Conservation (phyloP, 1,140 invertebrate species). For the Drosophila grimshawi region DNA sequence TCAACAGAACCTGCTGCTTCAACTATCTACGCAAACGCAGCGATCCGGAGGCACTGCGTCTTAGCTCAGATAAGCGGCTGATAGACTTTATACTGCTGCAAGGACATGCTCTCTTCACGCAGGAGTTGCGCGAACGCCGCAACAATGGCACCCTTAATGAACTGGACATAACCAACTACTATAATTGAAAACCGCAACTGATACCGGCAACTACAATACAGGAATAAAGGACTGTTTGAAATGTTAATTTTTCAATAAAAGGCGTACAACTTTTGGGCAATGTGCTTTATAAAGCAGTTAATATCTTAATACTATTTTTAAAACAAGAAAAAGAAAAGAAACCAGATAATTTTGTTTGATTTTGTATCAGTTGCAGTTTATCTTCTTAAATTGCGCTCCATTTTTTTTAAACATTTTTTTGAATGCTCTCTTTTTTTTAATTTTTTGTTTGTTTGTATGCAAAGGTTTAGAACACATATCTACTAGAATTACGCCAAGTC, state of each 20-base stretch:
- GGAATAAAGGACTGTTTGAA: constrained; percentile 54
- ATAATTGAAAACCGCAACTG: constrained; percentile 34
- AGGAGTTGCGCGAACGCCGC: constrained; percentile 59
- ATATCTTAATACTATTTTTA: constrained; percentile 2
- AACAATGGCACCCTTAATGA: constrained; percentile 68
- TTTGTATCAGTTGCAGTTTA: constrained; percentile 76
- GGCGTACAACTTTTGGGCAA: constrained; percentile 47
- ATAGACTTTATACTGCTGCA: constrained; percentile 81
- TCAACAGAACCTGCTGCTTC: constrained; percentile 76
- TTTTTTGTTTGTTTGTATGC: constrained; percentile 59
- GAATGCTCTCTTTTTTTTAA: constrained; percentile 61
- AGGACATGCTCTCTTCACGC: constrained; percentile 70
- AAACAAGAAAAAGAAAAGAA: neutral
- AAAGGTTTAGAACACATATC: constrained; percentile 29
- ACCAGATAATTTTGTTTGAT: constrained; percentile 42
- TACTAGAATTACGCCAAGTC: neutral
- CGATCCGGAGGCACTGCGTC: constrained; percentile 69
- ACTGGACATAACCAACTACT: constrained; percentile 68
- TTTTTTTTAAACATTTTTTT: constrained; percentile 60
- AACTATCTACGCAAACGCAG: constrained; percentile 81
- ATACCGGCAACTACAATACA: constrained; percentile 7
- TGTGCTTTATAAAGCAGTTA: constrained; percentile 58
- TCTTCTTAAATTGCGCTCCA: constrained; percentile 21
- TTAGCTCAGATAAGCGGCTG: constrained; percentile 71
- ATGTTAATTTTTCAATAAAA: constrained; percentile 74